phyloP scores from a whole-genome alignment of 1,140 invertebrate genomes.

The Brachionus manjavacas region DNA sequence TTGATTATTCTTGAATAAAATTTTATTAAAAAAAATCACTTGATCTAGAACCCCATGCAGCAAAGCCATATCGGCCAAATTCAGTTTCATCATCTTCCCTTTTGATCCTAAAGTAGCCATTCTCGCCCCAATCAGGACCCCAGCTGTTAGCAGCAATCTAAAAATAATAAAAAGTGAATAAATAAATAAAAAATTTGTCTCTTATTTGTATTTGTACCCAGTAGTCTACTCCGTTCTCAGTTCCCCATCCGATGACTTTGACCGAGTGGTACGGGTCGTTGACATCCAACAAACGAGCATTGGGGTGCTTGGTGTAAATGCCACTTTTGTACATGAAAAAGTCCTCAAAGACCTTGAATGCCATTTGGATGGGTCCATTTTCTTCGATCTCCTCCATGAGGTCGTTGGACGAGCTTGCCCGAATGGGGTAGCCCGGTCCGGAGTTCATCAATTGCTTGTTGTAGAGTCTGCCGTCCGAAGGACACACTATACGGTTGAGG shows the following conservation, averaged over 20 bases:
- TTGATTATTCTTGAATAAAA: neutral
- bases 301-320: conserved; percentile 17
- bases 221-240: conserved; percentile 6
- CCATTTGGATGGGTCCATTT: conserved; percentile 31
- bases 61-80: conserved; percentile 37
- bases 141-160: conserved; percentile 41
- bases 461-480: neutral
- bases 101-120: conserved; percentile 31
- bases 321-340: conserved; percentile 42
- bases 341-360: conserved; percentile 13
- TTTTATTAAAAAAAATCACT: neutral
- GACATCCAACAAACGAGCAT: neutral
- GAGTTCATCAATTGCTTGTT: conserved; percentile 23
- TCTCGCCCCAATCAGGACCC: conserved; percentile 27
- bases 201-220: neutral
- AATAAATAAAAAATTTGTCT: neutral
- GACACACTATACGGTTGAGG: neutral
- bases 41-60: conserved; percentile 1
- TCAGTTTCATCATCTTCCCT: conserved; percentile 4
- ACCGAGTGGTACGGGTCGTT: conserved; percentile 44
- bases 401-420: neutral
- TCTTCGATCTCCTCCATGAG: conserved; percentile 29
- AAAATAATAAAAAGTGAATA: neutral
- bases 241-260: conserved; percentile 58
- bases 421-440: neutral